Conservation (phyloP, 2,888 invertebrate genomes). For the Dilophus febrilis region DNA sequence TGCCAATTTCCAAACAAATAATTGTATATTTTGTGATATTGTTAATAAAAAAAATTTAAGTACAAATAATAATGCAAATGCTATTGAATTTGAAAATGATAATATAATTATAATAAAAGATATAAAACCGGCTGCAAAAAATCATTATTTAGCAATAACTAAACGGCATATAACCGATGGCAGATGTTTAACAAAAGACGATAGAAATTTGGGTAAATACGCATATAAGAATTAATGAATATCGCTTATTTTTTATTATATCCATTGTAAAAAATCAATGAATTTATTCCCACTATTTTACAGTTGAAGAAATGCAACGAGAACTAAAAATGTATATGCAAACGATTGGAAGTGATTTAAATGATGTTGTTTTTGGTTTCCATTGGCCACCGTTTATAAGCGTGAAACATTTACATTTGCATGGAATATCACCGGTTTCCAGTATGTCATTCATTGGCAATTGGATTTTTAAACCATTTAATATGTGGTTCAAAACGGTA, state of each 20-base stretch:
- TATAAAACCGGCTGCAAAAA: slow-evolving; percentile 59
- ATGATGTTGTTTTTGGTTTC: slow-evolving; percentile 51
- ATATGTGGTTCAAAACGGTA: slow-evolving; percentile 73
- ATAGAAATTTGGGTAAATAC: slow-evolving; percentile 52
- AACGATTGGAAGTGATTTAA: slow-evolving; percentile 31
- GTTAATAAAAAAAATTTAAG: slow-evolving; percentile 36
- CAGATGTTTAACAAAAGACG: slow-evolving; percentile 43
- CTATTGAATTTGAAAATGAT: slow-evolving; percentile 54
- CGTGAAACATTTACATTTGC: slow-evolving; percentile 68
- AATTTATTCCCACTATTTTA: no score
- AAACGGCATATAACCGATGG: slow-evolving; percentile 60
- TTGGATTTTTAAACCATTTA: slow-evolving; percentile 51
- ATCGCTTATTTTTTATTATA: not conserved
- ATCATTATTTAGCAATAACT: slow-evolving; percentile 65
- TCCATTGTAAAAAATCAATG: no score
- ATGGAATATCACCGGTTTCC: slow-evolving; percentile 62
- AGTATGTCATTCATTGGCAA: slow-evolving; percentile 50
- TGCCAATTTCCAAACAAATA: no score
- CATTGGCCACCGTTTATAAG: slow-evolving; percentile 85
- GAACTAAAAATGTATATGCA: slow-evolving; percentile 31
- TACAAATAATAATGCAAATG: no score
- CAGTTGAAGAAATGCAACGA: slow-evolving; percentile 50
- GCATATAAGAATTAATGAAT: slow-evolving; percentile 1
- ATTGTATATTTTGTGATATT: slow-evolving; percentile 65
- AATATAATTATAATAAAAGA: slow-evolving; percentile 65